Evolutionary conservation across 2,113 vertebrate genomes (phyloP).

Genomic region (Gobius niger): DNA sequence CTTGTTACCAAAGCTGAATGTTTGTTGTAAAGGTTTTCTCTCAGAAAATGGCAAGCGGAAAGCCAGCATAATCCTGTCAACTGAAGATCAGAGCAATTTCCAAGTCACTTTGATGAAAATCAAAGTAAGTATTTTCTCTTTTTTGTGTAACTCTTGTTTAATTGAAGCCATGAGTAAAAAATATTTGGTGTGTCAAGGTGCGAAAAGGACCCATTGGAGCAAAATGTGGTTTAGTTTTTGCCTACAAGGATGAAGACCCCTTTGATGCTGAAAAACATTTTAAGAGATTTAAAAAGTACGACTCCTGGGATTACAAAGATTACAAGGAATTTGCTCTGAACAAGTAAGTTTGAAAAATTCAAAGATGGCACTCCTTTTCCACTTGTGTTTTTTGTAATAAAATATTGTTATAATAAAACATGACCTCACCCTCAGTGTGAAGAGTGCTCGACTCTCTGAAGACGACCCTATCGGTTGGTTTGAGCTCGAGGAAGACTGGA

Average conservation of each 20-base stretch:
- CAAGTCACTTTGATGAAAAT: conserved; percentile 95
- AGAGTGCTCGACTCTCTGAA: conserved; percentile 74
- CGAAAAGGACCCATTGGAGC: conserved; percentile 94
- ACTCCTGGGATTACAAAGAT: conserved; percentile 86
- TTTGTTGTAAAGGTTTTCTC: conserved; percentile 84
- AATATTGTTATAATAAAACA: neutral
- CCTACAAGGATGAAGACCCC: conserved; percentile 81
- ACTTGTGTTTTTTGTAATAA: neutral
- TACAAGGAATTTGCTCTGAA: conserved; percentile 88
- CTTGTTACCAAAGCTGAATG: neutral
- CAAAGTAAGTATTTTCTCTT: conserved; percentile 78
- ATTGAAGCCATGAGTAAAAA: neutral
- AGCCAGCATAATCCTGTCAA: conserved; percentile 91
- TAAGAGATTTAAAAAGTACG: conserved; percentile 86
- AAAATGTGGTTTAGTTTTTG: conserved; percentile 92
- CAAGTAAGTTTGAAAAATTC: conserved; percentile 73
- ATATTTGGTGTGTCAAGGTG: conserved; percentile 74
- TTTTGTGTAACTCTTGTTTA: neutral
- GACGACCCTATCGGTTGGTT: conserved; percentile 95
- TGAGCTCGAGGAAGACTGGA: conserved; percentile 96
- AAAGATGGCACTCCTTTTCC: neutral
- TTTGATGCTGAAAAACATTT: conserved; percentile 95
- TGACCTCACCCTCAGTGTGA: conserved; percentile 48
- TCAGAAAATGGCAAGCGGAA: conserved; percentile 91
- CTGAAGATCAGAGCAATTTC: conserved; percentile 88